These are phyloP conservation scores for Cyprinodon variegatus DNA, from an alignment of 2,113 vertebrate genomes.

Conservation along the genomic window DNA sequence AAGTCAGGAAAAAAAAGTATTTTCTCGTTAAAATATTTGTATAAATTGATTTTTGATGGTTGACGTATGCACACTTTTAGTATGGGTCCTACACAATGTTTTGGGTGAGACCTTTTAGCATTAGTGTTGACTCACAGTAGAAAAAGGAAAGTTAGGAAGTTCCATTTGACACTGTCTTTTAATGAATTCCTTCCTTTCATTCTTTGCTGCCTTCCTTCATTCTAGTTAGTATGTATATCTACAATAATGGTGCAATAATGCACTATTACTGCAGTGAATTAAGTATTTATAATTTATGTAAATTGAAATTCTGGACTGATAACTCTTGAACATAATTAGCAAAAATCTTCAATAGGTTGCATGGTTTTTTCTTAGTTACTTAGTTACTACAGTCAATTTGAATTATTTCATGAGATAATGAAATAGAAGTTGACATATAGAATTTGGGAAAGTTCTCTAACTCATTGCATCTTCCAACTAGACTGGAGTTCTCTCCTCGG, in stretches of 20 bases:
- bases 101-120: no score
- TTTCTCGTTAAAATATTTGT: not conserved
- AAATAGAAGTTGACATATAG: not conserved
- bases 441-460: not conserved
- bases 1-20: not conserved
- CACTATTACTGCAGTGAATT: no score
- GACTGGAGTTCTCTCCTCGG: conserved; percentile 97
- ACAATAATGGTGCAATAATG: not conserved
- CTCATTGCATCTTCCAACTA: conserved; percentile 60
- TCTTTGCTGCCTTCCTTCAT: not conserved
- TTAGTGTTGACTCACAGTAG: no score
- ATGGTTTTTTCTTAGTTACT: not conserved
- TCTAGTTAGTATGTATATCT: not conserved
- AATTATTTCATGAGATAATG: not conserved
- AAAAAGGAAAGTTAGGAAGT: no score
- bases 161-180: no score
- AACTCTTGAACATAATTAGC: no score
- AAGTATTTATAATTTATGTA: no score
- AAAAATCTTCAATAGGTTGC: not conserved
- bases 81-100: no score
- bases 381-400: not conserved
- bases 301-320: no score
- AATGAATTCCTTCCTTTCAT: no score
- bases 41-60: no score
- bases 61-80: no score